phyloP scores from a whole-genome alignment of 2,113 vertebrate species.

The Spermophilus dauricus region DNA sequence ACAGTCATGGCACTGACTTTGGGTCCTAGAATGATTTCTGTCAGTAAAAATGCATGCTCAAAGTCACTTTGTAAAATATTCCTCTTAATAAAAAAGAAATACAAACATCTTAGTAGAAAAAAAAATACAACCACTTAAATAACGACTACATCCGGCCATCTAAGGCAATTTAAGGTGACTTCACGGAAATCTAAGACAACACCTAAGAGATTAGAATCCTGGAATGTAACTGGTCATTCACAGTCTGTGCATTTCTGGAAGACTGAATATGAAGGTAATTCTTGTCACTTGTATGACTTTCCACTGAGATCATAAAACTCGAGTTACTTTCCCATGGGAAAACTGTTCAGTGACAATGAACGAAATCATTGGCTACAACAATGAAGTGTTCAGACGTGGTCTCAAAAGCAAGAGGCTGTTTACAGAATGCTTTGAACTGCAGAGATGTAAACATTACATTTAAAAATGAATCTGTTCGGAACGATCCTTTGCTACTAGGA shows the following conservation, averaged over 20 bases:
- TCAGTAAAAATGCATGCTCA: neutral
- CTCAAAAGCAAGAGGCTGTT: constrained; percentile 39
- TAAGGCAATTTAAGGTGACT: neutral
- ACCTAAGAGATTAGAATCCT: neutral
- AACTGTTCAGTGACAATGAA: constrained; percentile 55
- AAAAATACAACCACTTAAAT: neutral
- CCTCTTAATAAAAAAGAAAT: neutral
- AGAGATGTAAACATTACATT: neutral
- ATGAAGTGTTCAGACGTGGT: neutral
- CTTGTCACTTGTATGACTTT: constrained; percentile 25
- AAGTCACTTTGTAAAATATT: neutral
- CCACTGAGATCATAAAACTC: constrained; percentile 39
- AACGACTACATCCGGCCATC: neutral
- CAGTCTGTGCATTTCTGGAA: neutral
- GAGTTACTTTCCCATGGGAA: constrained; percentile 78
- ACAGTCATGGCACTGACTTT: constrained; percentile 3
- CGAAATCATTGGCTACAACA: constrained; percentile 31
- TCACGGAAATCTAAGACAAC: neutral
- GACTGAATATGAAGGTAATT: neutral
- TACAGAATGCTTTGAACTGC: neutral
- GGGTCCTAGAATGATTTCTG: neutral
- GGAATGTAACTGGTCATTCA: neutral
- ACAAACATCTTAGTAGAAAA: neutral
- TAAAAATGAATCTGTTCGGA: constrained; percentile 23
- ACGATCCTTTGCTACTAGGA: neutral